Conservation (phyloP, 2,113 vertebrate genomes). For the Delphinapterus leucas region DNA sequence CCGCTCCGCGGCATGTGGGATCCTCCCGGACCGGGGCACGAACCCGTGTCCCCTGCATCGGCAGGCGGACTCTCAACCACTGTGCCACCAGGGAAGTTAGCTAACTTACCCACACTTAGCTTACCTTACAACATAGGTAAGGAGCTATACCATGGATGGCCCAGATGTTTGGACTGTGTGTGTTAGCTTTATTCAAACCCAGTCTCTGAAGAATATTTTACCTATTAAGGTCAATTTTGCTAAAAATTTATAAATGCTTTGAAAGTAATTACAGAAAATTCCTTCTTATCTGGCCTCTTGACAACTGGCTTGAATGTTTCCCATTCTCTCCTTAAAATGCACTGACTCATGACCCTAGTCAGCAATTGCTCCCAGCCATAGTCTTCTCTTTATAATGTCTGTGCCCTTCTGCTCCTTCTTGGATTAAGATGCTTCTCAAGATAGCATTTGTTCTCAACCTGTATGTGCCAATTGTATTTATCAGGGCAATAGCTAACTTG, state of each 20-base stretch:
- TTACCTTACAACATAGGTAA: background rate
- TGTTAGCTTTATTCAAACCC: background rate
- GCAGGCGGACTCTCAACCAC: too few species aligned
- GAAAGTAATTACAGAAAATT: background rate
- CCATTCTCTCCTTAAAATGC: background rate
- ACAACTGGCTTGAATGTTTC: background rate
- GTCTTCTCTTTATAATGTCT: background rate
- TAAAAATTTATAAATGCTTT: background rate
- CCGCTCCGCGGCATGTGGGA: too few species aligned
- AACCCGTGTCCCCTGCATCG: too few species aligned
- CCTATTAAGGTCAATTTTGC: background rate
- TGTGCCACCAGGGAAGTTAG: too few species aligned
- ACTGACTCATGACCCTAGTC: background rate
- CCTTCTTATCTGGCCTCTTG: background rate
- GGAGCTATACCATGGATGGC: background rate
- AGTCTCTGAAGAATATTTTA: background rate
- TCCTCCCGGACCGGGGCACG: too few species aligned
- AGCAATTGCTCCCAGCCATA: background rate
- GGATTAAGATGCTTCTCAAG: background rate
- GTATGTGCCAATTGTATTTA: background rate
- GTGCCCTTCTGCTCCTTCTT: background rate
- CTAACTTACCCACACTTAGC: background rate
- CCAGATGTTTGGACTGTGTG: background rate
- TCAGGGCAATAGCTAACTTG: background rate
- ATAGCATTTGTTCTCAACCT: background rate